Evolutionary conservation across 2,888 invertebrate genomes (phyloP).

Genomic region (Molorchus minor): DNA sequence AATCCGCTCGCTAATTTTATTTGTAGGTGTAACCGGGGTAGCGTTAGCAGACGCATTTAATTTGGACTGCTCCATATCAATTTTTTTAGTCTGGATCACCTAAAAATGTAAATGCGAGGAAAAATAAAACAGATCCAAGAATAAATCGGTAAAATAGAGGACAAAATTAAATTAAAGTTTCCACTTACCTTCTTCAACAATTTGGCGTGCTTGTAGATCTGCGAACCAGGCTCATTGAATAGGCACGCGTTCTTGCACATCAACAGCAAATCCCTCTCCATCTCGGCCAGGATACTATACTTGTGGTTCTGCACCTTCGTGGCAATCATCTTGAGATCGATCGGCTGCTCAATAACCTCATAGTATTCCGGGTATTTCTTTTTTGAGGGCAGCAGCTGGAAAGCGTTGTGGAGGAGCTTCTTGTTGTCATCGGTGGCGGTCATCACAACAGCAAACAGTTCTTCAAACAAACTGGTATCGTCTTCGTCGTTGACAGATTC

Average conservation of each 20-base stretch:
- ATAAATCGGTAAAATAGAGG: too few relatives aligned
- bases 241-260: conserved; percentile 96
- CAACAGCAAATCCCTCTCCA: conserved; percentile 88
- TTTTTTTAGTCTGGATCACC: conserved; percentile 73
- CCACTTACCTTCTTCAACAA: conserved; percentile 83
- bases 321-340: conserved; percentile 93
- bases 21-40: conserved; percentile 7
- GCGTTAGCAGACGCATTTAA: too few relatives aligned
- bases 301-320: conserved; percentile 87
- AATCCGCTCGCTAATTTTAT: conserved; percentile 68
- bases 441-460: conserved; percentile 89
- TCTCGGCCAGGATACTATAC: conserved; percentile 79
- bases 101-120: conserved; percentile 49
- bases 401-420: conserved; percentile 85
- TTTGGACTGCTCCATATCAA: conserved; percentile 79
- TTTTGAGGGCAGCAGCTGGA: conserved; percentile 91
- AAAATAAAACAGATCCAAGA: conserved; percentile 6
- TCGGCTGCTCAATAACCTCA: conserved; percentile 91
- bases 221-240: conserved; percentile 96
- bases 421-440: conserved; percentile 84
- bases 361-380: conserved; percentile 96
- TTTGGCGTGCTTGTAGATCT: conserved; percentile 95
- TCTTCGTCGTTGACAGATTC: conserved; percentile 30
- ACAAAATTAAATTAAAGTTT: too few relatives aligned
- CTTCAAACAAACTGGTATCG: conserved; percentile 75